Evolutionary conservation across 2,797 vertebrate species (phyloP).

Genomic region (Arnoldichthys spilopterus): DNA sequence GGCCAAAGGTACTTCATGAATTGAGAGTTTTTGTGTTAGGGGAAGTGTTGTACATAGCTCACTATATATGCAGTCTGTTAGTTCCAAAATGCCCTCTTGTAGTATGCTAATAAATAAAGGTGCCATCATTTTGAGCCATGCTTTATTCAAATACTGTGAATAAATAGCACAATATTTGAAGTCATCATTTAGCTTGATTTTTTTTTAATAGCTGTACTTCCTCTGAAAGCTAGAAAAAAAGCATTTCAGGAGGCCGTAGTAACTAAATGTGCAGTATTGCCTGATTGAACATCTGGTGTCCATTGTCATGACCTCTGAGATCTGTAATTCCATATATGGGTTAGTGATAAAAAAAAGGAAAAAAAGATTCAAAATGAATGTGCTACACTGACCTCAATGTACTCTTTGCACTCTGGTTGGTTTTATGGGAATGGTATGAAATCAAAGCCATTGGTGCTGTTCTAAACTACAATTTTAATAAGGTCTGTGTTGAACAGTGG

Average conservation of each 20-base stretch:
- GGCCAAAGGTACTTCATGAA: conserved; percentile 13
- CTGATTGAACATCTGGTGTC: not conserved
- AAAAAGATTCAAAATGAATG: not conserved
- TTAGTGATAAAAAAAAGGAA: not conserved
- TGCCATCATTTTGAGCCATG: conserved; percentile 11
- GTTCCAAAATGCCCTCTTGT: conserved; percentile 3
- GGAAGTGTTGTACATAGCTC: conserved; percentile 18
- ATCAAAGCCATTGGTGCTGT: too few species aligned
- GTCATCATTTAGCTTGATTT: not conserved
- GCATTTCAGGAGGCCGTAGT: not conserved
- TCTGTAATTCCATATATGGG: not conserved
- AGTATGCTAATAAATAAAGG: not conserved
- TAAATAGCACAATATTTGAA: conserved; percentile 1
- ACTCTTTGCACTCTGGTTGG: too few species aligned
- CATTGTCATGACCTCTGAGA: not conserved
- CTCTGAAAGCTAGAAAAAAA: not conserved
- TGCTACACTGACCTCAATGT: too few species aligned
- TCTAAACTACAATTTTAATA: too few species aligned
- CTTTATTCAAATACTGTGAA: conserved; percentile 37
- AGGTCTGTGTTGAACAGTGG: too few species aligned
- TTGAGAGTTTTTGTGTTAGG: conserved; percentile 4
- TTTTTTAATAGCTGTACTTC: conserved; percentile 1
- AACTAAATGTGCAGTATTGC: not conserved
- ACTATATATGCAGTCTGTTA: conserved; percentile 12
- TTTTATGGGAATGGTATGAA: too few species aligned